Base-by-base conservation (phyloP, 1,140 invertebrate genomes). In the Papilio helenus region DNA sequence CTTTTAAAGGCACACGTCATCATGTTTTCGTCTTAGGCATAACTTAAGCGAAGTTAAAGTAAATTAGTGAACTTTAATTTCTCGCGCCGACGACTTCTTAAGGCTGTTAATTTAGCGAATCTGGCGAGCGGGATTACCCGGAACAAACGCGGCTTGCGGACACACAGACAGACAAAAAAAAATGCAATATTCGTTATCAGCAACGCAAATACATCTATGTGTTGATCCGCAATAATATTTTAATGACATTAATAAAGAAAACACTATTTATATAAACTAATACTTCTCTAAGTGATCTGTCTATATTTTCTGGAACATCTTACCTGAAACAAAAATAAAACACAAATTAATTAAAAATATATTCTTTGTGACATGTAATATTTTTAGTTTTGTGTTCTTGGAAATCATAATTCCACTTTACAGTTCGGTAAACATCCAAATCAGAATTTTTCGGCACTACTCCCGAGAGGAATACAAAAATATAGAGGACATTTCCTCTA, bases 41-140 rank as follows among this genome's bases (percentile, higher is more conserved):
- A 65, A 65, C 61, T 65, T 29, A 14, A 14, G 61, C 23, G 9
- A 65, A 65, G 26, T 65, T 65, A 4, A 29, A 65, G 61, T 65
- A 65, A 65, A 65, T 65, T 65, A 29, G 23, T 34, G 26, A 65
- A 65, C 23, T 65, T 65, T 65, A 65, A 65, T 65, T 65, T 65
- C 26, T 65, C 61, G 61, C 61, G 61, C 61, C 23, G 61, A 10
- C 10, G 61, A 65, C 20, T 65, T 14, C 12, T 65, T 65, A 34
- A 65, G 23, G 61, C 23, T 26, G 61, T 65, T 65, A 65, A 65
- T 65, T 65, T 65, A 16, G 23, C 61, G 14, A 14, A 18, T 55
- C 51, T 55, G 51, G 51, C 51, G 51, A 7, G 18, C 51, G 51
- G n/a, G 18, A n/a, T n/a, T n/a, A n/a, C n/a, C n/a, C n/a, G n/a